A percentile compares a stretch with the other conserved stretches of the same genome.
Conservation (phyloP, 30 jellyfish, hydroid and myxozoan species). For the Catostylus mosaicus region DNA sequence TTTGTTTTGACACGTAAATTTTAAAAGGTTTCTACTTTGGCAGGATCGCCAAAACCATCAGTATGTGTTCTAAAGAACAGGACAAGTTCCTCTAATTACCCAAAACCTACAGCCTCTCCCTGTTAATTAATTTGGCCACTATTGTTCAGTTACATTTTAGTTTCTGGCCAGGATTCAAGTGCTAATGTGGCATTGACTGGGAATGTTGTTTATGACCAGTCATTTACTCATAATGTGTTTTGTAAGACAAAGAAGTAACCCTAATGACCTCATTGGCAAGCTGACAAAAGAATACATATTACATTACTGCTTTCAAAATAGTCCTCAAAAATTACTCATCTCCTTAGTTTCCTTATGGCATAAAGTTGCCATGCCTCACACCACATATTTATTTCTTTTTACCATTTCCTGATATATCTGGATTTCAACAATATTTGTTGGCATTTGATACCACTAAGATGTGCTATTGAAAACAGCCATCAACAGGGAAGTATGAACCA, state of each 20-base stretch:
- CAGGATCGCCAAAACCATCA: too few species aligned
- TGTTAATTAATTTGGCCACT: too few species aligned
- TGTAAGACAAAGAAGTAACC: neutral
- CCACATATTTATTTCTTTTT: neutral
- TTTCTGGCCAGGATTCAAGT: neutral
- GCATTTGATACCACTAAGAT: too few species aligned
- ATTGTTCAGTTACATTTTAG: neutral
- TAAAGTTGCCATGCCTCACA: neutral
- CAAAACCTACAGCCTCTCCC: too few species aligned
- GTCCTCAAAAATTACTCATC: neutral
- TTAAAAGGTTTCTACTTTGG: too few species aligned
- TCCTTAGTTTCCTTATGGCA: neutral
- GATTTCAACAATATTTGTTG: too few species aligned
- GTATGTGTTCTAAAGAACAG: too few species aligned
- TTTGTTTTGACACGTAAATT: too few species aligned
- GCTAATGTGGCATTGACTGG: neutral
- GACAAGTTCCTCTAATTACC: too few species aligned
- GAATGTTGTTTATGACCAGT: neutral
- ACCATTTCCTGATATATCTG: neutral
- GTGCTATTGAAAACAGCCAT: too few species aligned
- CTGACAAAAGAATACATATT: neutral
- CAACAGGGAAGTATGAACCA: too few species aligned
- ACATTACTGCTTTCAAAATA: neutral
- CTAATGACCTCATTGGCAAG: constrained; percentile 18
- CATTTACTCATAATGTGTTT: neutral